Evolutionary conservation across 2,113 vertebrate species (phyloP), one percentile per base, ranked within the genome.

Genomic region (Dolichotis patagonum): DNA sequence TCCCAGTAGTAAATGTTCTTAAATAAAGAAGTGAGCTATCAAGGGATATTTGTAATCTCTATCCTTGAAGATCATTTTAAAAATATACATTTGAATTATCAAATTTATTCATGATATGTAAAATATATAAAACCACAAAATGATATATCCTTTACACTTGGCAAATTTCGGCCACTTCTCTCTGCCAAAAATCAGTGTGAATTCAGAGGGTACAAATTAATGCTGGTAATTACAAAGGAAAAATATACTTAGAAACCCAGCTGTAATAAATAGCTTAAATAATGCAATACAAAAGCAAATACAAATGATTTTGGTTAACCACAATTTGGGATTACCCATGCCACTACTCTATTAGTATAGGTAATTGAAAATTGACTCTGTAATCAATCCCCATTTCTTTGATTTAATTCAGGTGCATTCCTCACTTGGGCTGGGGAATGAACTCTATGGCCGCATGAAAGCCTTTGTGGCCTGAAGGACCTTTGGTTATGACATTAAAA

Each of bases 311-410:
- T 95, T 95, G 89, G 92, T 98, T 97, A 97, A 96, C 84, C 89
- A 96, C 94, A 97, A 88, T 97, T 94, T 98, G 96, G 91, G 96
- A 98, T 95, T 98, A 93, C 52, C 65, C 87, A 88, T 62, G 82
- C 85, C 85, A 92, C 96, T 93, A 30, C 87, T 96, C 93, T 96
- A 88, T 98, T 98, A 98, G 96, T 95, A 90, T 30, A 95, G 73
- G 96, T 98, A 98, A 98, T 97, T 97, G 96, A 97, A 98, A 98
- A 96, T 98, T 97, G 97, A 97, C 96, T 98, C 93, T 94, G n/a
- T 92, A 97, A 96, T 98, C 97, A 97, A 96, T 97, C 80, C 93
- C 86, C 49, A 88, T 97, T 93, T 92, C 88, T 97, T 97, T 98
- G 83, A 97, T 94, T 97, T 96, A 97, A 94, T 97, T 96, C 96